Conservation (phyloP, 2,797 vertebrate genomes). For the Chelon auratus region DNA sequence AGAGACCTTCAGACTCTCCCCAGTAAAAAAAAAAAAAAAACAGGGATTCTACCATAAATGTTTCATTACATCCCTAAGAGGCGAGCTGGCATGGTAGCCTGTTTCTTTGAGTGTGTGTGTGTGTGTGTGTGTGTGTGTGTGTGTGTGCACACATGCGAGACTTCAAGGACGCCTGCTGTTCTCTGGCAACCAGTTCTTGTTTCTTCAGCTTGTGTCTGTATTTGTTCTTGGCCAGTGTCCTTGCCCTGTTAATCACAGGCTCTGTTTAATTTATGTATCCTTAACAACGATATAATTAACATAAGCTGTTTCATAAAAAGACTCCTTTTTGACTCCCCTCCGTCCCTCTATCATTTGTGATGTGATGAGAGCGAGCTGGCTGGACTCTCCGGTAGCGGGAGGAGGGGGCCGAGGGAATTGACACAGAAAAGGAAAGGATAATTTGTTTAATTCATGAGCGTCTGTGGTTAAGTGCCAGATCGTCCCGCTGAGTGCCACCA, state of each 20-base stretch:
- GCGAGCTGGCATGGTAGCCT: conserved; percentile 59
- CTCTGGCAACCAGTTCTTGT: conserved; percentile 71
- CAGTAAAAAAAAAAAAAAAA: conserved; percentile 59
- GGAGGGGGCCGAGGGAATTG: conserved; percentile 71
- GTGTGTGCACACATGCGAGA: conserved; percentile 27
- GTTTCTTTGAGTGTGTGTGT: conserved; percentile 39
- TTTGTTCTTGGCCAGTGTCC: conserved; percentile 80
- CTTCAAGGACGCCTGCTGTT: conserved; percentile 81
- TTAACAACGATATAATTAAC: conserved; percentile 83
- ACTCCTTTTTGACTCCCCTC: conserved; percentile 60
- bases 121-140: conserved; percentile 12
- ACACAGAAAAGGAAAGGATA: conserved; percentile 80
- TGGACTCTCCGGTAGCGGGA: conserved; percentile 55
- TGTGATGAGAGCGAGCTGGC: conserved; percentile 69
- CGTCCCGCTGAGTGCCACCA: conserved; percentile 70
- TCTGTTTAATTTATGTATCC: conserved; percentile 81
- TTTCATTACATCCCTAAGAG: conserved; percentile 80
- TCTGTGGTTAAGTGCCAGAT: conserved; percentile 82
- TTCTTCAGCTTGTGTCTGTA: conserved; percentile 71
- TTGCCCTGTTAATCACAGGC: conserved; percentile 81
- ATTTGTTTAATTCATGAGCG: conserved; percentile 86
- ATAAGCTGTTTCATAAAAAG: conserved; percentile 77
- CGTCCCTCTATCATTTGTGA: conserved; percentile 61
- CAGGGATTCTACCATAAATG: conserved; percentile 79
- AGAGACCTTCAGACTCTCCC: conserved; percentile 79